These are phyloP conservation scores for Tetanocera ferruginea DNA, from an alignment of 2,888 invertebrate genomes.

Conservation along the genomic window DNA sequence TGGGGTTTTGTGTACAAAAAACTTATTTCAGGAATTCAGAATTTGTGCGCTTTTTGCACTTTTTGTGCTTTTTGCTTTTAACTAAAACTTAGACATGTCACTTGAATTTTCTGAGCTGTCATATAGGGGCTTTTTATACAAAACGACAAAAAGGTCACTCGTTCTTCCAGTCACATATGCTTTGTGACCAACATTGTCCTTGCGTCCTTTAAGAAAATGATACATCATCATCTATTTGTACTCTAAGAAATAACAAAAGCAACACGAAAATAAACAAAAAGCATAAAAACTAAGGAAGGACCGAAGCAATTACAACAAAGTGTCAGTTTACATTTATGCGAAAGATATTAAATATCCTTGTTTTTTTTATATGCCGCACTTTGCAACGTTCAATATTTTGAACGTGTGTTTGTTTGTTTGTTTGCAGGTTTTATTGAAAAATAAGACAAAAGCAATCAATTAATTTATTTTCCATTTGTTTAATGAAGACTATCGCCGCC, in stretches of 20 bases:
- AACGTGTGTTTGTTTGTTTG: not conserved
- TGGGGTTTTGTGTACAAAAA: not conserved
- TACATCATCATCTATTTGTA: not conserved
- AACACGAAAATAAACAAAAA: no score
- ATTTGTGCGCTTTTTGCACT: not conserved
- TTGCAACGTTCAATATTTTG: not conserved
- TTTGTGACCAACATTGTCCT: not conserved
- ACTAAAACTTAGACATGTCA: constrained; percentile 26
- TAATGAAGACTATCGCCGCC: constrained; percentile 17
- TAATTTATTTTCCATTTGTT: constrained; percentile 32
- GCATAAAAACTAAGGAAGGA: not conserved
- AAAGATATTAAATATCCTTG: constrained; percentile 9
- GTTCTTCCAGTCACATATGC: not conserved
- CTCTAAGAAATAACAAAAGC: not conserved
- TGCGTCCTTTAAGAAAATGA: constrained; percentile 3
- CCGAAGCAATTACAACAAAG: constrained; percentile 30
- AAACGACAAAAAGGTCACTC: constrained; percentile 6
- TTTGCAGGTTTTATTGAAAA: not conserved
- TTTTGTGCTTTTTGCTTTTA: not conserved
- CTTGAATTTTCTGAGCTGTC: not conserved
- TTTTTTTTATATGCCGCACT: not conserved
- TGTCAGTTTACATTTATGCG: constrained; percentile 22
- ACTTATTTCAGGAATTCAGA: not conserved
- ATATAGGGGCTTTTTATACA: not conserved
- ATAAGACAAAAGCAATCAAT: constrained; percentile 23